These are phyloP conservation scores for Arremon brunneinucha DNA, from an alignment of 2,797 vertebrate species.

Conservation along the genomic window DNA sequence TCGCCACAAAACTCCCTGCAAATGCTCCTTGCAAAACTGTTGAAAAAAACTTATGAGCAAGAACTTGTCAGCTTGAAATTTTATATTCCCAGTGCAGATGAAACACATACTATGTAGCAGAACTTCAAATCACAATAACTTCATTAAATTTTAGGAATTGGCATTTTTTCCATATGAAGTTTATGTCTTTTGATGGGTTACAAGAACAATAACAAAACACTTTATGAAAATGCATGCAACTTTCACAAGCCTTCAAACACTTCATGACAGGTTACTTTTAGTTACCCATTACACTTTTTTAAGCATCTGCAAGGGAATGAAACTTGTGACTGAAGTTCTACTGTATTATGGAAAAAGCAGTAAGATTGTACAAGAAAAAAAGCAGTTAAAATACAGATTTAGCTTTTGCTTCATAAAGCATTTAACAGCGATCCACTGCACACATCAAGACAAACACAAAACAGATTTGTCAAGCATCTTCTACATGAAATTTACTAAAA, in stretches of 20 bases:
- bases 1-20: not conserved
- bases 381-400: not conserved
- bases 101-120: not conserved
- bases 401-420: constrained; percentile 65
- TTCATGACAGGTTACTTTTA: not conserved
- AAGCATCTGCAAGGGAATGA: not conserved
- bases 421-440: constrained; percentile 42
- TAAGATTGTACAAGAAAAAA: not conserved
- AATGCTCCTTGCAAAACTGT: not conserved
- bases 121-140: constrained; percentile 47
- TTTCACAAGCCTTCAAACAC: not conserved
- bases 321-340: constrained; percentile 49
- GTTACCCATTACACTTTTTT: not conserved
- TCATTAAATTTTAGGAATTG: not conserved
- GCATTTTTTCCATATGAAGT: not conserved
- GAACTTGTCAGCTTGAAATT: not conserved
- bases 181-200: not conserved
- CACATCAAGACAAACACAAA: not conserved
- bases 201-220: not conserved
- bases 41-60: not conserved
- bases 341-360: not conserved
- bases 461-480: not conserved
- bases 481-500: not conserved
- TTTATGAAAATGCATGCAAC: not conserved
- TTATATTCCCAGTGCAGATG: not conserved